Evolutionary conservation across 2,113 vertebrate genomes (phyloP).

Genomic region (Calypte anna): DNA sequence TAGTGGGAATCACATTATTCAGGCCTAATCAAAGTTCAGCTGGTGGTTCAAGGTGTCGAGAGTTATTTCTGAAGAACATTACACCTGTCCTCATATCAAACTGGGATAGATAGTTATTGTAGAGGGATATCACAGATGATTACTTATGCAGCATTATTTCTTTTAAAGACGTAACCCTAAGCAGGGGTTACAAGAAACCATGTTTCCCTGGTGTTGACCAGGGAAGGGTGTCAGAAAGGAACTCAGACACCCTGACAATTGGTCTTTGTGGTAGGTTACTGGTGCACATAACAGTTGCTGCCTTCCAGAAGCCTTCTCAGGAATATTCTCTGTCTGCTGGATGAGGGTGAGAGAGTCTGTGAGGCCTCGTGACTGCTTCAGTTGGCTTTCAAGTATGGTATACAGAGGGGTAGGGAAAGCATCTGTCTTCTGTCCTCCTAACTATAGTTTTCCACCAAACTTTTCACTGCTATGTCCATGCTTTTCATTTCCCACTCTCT

Average conservation of each 20-base stretch:
- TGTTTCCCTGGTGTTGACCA: background rate
- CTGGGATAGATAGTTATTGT: background rate
- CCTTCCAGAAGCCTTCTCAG: background rate
- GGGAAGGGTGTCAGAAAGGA: background rate
- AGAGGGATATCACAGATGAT: background rate
- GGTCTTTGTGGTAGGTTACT: background rate
- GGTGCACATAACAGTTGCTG: background rate
- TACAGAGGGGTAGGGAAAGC: background rate
- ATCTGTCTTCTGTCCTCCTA: background rate
- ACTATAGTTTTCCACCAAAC: background rate
- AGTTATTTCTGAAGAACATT: background rate
- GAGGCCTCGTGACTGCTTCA: background rate
- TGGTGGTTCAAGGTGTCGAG: background rate
- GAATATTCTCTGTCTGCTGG: background rate
- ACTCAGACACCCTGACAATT: background rate
- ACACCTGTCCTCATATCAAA: slow-evolving; percentile 1
- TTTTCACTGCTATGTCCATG: background rate
- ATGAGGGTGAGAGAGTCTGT: background rate
- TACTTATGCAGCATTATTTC: background rate
- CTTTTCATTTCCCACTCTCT: background rate
- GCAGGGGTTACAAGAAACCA: background rate
- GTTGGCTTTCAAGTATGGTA: background rate
- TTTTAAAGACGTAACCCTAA: background rate
- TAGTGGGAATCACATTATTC: slow-evolving; percentile 31
- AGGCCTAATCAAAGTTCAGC: background rate